Percentiles rank a stretch among this genome's conserved stretches.
Conservation (phyloP, 2,888 invertebrate genomes). For the Caenorhabditis drosophilae region DNA sequence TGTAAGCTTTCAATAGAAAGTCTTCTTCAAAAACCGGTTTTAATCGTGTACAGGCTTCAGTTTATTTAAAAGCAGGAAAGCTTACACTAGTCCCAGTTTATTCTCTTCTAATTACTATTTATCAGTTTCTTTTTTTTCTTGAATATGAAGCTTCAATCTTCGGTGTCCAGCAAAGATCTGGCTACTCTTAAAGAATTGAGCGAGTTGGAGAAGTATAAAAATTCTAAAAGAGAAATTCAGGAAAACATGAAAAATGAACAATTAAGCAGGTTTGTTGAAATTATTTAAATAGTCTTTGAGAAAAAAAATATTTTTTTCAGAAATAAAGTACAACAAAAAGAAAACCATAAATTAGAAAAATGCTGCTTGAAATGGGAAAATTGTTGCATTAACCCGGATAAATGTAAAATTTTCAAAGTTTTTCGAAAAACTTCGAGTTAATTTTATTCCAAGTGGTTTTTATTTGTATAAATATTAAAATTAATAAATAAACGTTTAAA, state of each 20-base stretch:
- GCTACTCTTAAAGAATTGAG: conserved; percentile 30
- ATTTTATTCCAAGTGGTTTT: not conserved
- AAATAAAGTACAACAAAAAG: not conserved
- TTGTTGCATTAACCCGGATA: conserved; percentile 29
- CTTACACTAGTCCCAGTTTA: too few relatives aligned
- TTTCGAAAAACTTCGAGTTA: conserved; percentile 25
- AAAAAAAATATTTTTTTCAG: not conserved
- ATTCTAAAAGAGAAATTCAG: conserved; percentile 12
- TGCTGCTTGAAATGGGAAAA: conserved; percentile 29
- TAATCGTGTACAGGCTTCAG: too few relatives aligned
- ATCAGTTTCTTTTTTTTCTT: too few relatives aligned
- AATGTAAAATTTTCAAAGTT: conserved; percentile 33
- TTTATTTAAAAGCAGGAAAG: too few relatives aligned
- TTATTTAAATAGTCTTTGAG: too few relatives aligned
- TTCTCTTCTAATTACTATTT: too few relatives aligned
- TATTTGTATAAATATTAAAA: conserved; percentile 18
- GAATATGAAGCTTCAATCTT: conserved; percentile 42
- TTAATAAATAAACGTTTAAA: too few relatives aligned
- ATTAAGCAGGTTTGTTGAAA: too few relatives aligned
- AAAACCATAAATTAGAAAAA: not conserved
- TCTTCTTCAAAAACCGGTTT: too few relatives aligned
- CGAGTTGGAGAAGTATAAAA: conserved; percentile 25
- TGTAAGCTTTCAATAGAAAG: too few relatives aligned
- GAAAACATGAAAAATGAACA: conserved; percentile 18
- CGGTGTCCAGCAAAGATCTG: conserved; percentile 36